phyloP scores from a whole-genome alignment of 2,888 invertebrate species.

The Hyppa rectilinea region DNA sequence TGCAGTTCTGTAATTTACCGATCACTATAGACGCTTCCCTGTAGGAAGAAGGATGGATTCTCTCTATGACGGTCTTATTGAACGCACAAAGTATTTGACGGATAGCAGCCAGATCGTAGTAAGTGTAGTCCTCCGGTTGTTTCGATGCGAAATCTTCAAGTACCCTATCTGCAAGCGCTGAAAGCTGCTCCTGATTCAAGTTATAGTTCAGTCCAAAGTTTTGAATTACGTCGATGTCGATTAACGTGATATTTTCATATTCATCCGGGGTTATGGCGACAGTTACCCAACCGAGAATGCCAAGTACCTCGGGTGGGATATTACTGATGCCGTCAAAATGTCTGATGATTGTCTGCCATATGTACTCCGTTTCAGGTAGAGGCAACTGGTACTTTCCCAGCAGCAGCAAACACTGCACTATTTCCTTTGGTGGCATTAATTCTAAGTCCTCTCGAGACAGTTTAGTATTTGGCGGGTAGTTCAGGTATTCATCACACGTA shows the following conservation, averaged over 20 bases:
- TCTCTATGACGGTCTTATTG: conserved; percentile 87
- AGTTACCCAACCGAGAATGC: conserved; percentile 85
- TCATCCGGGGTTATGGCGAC: conserved; percentile 86
- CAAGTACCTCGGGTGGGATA: conserved; percentile 84
- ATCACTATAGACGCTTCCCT: conserved; percentile 86
- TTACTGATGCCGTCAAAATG: conserved; percentile 77
- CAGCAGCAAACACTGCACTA: conserved; percentile 81
- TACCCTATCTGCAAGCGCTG: conserved; percentile 87
- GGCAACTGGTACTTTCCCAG: conserved; percentile 78
- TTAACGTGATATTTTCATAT: conserved; percentile 88
- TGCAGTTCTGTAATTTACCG: conserved; percentile 86
- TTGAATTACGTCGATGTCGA: conserved; percentile 88
- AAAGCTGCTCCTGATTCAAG: conserved; percentile 81
- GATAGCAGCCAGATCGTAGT: conserved; percentile 89
- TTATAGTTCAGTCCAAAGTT: conserved; percentile 90
- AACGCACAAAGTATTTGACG: conserved; percentile 91
- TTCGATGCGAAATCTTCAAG: conserved; percentile 89
- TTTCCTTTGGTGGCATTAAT: conserved; percentile 75
- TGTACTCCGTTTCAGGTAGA: conserved; percentile 75
- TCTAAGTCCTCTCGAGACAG: conserved; percentile 72
- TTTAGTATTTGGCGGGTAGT: conserved; percentile 71
- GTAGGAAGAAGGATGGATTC: conserved; percentile 89
- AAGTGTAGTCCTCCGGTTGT: conserved; percentile 89
- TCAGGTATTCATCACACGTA: conserved; percentile 77
- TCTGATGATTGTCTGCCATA: conserved; percentile 82